phyloP scores from a whole-genome alignment of 1,140 invertebrate genomes.

The Tachypleus tridentatus region DNA sequence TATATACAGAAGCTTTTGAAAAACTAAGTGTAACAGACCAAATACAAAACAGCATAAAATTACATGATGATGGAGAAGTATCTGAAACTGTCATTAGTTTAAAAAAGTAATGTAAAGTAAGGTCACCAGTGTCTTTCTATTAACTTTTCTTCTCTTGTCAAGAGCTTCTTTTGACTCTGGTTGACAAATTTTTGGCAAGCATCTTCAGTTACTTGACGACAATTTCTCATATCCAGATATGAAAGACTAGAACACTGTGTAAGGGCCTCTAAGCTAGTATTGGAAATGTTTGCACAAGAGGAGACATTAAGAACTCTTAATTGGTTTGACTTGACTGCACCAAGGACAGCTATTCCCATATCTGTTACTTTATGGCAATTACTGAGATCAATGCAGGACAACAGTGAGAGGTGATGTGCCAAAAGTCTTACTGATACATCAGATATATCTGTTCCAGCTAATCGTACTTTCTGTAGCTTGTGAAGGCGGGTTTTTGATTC shows the following conservation, averaged over 20 bases:
- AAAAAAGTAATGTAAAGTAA: too few species aligned
- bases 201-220: slow-evolving; percentile 20
- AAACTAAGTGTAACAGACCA: too few species aligned
- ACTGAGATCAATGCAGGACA: slow-evolving; percentile 64
- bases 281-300: slow-evolving; percentile 67
- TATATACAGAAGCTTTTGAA: too few species aligned
- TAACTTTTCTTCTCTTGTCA: background rate
- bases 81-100: too few species aligned
- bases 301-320: slow-evolving; percentile 57
- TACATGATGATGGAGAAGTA: too few species aligned
- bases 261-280: slow-evolving; percentile 63
- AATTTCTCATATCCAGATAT: slow-evolving; percentile 24
- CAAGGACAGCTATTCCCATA: slow-evolving; percentile 72
- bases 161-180: slow-evolving; percentile 14
- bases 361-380: slow-evolving; percentile 76
- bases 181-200: slow-evolving; percentile 25
- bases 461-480: slow-evolving; percentile 54
- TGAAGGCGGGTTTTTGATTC: slow-evolving; percentile 67
- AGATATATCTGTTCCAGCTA: slow-evolving; percentile 77
- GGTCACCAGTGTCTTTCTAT: background rate
- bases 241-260: slow-evolving; percentile 29
- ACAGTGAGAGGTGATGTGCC: slow-evolving; percentile 56
- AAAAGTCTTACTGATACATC: slow-evolving; percentile 72
- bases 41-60: too few species aligned
- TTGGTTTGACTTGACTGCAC: slow-evolving; percentile 47